Evolutionary conservation across 2,797 vertebrate species (phyloP).

Genomic region (Falco rusticolus): DNA sequence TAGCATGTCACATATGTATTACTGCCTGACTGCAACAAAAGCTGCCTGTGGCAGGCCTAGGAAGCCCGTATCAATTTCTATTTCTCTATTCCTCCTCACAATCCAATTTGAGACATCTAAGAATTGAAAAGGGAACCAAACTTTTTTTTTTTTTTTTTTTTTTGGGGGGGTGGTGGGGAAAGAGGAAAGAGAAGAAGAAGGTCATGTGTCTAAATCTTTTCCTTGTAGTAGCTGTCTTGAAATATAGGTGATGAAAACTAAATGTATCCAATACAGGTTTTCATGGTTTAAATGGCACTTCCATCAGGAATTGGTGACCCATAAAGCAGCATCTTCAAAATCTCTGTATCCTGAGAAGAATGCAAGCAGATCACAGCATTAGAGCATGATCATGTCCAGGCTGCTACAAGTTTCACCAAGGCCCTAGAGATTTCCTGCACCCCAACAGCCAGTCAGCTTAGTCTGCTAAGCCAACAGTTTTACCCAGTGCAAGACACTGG

Average conservation of each 20-base stretch:
- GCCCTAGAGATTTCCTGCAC: neutral
- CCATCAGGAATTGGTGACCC: neutral
- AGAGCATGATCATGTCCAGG: neutral
- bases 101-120: neutral
- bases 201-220: neutral
- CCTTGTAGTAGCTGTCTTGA: neutral
- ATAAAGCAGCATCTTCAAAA: neutral
- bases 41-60: neutral
- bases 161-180: too few relatives aligned
- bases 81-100: neutral
- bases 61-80: neutral
- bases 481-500: neutral
- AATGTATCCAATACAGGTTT: neutral
- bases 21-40: neutral
- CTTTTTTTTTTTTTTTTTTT: neutral
- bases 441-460: neutral
- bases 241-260: neutral
- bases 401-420: neutral
- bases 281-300: neutral
- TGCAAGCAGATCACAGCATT: neutral
- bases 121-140: neutral
- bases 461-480: neutral
- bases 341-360: neutral
- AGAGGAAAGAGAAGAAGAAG: neutral
- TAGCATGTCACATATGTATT: neutral